phyloP scores from a whole-genome alignment of 2,113 vertebrate species.

The Ivindomyrus marchei region DNA sequence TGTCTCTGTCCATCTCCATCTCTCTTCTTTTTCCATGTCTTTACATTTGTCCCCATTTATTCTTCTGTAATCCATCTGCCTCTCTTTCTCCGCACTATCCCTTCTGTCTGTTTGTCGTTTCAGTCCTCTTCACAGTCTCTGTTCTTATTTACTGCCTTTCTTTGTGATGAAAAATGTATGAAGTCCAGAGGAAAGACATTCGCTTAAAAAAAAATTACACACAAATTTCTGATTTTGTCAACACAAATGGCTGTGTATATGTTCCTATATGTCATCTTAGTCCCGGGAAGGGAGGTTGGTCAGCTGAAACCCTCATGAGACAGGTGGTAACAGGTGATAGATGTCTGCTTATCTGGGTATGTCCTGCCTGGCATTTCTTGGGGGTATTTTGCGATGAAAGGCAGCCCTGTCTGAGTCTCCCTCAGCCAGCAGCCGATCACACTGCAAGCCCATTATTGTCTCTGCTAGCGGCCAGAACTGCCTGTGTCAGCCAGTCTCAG shows the following conservation, averaged over 20 bases:
- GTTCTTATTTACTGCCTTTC: background rate
- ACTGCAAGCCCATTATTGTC: background rate
- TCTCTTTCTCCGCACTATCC: background rate
- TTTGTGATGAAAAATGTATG: background rate
- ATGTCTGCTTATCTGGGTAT: background rate
- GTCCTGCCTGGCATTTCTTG: background rate
- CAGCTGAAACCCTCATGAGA: background rate
- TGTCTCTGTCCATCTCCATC: background rate
- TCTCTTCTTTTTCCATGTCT: background rate
- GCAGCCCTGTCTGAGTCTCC: background rate
- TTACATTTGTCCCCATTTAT: background rate
- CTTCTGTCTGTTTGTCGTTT: background rate
- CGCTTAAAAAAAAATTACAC: background rate
- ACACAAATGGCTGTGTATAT: background rate
- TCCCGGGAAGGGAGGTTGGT: background rate
- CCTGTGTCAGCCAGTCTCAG: background rate
- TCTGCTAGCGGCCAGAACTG: background rate
- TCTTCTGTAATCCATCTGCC: background rate
- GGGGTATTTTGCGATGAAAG: constrained; percentile 3
- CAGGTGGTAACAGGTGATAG: background rate
- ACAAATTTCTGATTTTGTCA: background rate
- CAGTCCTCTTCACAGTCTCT: background rate
- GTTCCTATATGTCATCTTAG: background rate
- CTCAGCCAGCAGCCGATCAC: background rate
- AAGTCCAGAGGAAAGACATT: background rate